Evolutionary conservation across 2,888 invertebrate genomes (phyloP).

Genomic region (Perizoma affinitatum): DNA sequence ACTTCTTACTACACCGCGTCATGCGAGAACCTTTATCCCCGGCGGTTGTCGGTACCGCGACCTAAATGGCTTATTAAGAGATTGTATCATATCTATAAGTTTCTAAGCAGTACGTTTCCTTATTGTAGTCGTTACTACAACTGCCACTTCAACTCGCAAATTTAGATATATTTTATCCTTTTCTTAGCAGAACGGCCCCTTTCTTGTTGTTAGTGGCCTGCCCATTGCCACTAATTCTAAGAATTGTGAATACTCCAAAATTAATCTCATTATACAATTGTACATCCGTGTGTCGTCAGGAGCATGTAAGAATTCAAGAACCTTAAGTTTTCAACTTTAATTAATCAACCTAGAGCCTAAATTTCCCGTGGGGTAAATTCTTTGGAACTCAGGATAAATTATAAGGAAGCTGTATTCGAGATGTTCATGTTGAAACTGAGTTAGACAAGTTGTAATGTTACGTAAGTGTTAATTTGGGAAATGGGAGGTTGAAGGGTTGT

Average conservation of each 20-base stretch:
- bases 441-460: slow-evolving; percentile 16
- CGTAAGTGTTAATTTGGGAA: slow-evolving; percentile 21
- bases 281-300: neutral
- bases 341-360: slow-evolving; percentile 45
- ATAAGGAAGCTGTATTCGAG: slow-evolving; percentile 18
- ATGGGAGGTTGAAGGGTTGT: neutral
- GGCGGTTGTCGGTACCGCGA: no score
- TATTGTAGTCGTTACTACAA: no score
- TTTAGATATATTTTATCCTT: no score
- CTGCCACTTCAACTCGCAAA: no score
- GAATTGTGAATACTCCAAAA: neutral
- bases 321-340: slow-evolving; percentile 41
- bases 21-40: no score
- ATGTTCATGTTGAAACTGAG: slow-evolving; percentile 17
- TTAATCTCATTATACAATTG: neutral
- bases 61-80: no score
- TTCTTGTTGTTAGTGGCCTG: no score
- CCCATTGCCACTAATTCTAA: no score
- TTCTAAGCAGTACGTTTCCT: no score
- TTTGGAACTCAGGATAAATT: slow-evolving; percentile 32
- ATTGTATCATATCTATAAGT: no score
- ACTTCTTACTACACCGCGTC: no score
- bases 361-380: slow-evolving; percentile 44
- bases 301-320: slow-evolving; percentile 19
- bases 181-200: no score